Percentiles rank a stretch among this genome's conserved stretches.
Conservation (phyloP, 2,888 invertebrate genomes). For the Suillia variegata region DNA sequence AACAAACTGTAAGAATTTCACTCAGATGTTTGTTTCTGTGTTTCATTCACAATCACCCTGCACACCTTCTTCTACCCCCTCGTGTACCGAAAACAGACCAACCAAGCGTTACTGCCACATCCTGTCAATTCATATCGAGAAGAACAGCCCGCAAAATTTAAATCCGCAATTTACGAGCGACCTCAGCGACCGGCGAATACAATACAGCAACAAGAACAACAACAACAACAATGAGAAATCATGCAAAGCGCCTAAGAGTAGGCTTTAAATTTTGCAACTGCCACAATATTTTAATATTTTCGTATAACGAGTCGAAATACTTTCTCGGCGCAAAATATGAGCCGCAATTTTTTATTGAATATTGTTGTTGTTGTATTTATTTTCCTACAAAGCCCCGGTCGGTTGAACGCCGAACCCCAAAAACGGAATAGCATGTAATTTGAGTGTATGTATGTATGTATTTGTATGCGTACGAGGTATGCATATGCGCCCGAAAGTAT, state of each 20-base stretch:
- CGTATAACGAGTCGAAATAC: neutral
- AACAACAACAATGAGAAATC: slow-evolving; percentile 3
- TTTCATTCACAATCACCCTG: neutral
- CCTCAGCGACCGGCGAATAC: neutral
- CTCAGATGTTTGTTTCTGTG: too few relatives aligned
- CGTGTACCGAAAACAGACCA: slow-evolving; percentile 1
- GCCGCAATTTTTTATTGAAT: too few relatives aligned
- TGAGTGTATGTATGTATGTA: slow-evolving; percentile 11
- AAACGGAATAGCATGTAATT: slow-evolving; percentile 12
- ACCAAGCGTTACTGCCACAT: slow-evolving; percentile 15
- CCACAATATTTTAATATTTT: neutral
- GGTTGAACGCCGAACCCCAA: too few relatives aligned
- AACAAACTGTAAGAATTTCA: too few relatives aligned
- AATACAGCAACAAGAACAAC: too few relatives aligned
- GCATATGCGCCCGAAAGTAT: slow-evolving; percentile 36
- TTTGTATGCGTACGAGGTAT: neutral
- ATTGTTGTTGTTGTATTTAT: too few relatives aligned
- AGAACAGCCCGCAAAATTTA: neutral
- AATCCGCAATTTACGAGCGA: slow-evolving; percentile 18
- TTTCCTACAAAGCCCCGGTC: neutral
- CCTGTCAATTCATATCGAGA: slow-evolving; percentile 18
- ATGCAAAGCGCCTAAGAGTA: neutral
- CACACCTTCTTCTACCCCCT: neutral
- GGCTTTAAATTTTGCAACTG: neutral
- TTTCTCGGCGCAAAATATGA: too few relatives aligned